Conservation (phyloP, 2,113 vertebrate genomes). For the Semnopithecus entellus region DNA sequence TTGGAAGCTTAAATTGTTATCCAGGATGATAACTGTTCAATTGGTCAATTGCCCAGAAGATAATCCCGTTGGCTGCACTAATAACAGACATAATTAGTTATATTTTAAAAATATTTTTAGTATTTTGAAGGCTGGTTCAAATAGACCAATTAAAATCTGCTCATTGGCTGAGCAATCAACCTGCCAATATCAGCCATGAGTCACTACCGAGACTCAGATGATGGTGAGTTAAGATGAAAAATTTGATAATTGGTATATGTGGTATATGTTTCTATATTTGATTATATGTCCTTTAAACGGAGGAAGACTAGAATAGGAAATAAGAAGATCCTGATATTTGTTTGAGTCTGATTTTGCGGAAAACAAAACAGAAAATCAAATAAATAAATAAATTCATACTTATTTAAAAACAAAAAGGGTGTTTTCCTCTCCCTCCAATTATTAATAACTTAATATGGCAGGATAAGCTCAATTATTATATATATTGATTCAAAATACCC, state of each 20-base stretch:
- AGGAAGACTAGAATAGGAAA: not conserved
- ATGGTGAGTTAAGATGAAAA: not conserved
- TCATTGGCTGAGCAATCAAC: not conserved
- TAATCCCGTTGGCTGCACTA: not conserved
- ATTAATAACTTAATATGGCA: not conserved
- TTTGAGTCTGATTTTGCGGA: not conserved
- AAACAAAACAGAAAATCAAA: not conserved
- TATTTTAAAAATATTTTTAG: constrained; percentile 67
- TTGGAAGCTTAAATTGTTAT: constrained; percentile 23
- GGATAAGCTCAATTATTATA: not conserved
- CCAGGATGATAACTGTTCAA: constrained; percentile 7
- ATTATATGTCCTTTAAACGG: not conserved
- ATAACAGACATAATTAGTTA: not conserved
- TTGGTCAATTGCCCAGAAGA: constrained; percentile 8
- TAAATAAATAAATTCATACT: not conserved
- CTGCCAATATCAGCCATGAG: not conserved
- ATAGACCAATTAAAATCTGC: not conserved
- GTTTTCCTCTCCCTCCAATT: not conserved
- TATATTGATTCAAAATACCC: not conserved
- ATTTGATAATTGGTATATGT: not conserved
- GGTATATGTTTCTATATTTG: not conserved
- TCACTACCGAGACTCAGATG: not conserved
- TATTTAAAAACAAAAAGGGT: not conserved
- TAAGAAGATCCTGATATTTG: not conserved
- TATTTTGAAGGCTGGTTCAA: not conserved